Evolutionary conservation across 2,113 vertebrate genomes (phyloP).

Genomic region (Carollia perspicillata): DNA sequence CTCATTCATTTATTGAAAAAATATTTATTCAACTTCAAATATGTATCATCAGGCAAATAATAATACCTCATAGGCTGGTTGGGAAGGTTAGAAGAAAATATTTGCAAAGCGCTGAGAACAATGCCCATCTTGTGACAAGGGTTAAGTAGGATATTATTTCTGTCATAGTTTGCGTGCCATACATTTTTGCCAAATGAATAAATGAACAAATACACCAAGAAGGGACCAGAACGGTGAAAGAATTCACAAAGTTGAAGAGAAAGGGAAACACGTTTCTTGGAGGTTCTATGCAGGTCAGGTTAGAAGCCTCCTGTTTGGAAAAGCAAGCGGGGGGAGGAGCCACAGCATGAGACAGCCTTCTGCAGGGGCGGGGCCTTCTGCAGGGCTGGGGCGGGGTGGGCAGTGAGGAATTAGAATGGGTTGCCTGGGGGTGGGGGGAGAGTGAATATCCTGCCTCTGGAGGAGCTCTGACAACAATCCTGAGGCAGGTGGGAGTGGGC

Average conservation of each 20-base stretch:
- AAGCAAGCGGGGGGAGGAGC: fast-evolving
- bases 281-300: neutral
- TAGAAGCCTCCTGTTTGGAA: neutral
- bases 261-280: neutral
- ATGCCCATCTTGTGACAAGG: neutral
- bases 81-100: neutral
- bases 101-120: neutral
- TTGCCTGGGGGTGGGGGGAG: fast-evolving
- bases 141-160: neutral
- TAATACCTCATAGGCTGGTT: neutral
- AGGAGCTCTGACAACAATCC: neutral
- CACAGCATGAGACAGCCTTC: neutral
- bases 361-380: neutral
- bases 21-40: neutral
- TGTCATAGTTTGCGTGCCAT: neutral
- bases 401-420: no score
- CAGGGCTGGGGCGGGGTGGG: fast-evolving
- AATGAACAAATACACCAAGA: neutral
- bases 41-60: neutral
- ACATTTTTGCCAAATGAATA: neutral
- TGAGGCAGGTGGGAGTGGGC: fast-evolving
- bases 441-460: neutral
- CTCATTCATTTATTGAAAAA: neutral
- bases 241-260: neutral
- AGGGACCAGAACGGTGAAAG: neutral